A percentile compares a stretch with the other conserved stretches of the same genome.
Conservation (phyloP, 1,140 invertebrate genomes). For the Fopius arisanus region DNA sequence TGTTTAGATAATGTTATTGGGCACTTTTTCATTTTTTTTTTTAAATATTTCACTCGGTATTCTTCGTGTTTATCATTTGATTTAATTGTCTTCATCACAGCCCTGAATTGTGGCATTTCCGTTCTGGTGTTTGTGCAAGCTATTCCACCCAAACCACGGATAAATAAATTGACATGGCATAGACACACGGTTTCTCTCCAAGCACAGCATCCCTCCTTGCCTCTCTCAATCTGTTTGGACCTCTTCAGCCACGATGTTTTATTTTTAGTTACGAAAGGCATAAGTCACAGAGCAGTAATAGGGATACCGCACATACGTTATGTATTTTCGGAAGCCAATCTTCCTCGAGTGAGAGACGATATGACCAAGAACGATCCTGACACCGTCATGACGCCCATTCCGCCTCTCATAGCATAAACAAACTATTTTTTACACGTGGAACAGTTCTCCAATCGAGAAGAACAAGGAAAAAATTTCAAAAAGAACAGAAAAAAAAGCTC, state of each 20-base stretch:
- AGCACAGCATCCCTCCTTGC: not conserved
- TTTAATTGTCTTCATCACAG: not conserved
- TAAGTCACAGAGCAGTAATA: conserved; percentile 19
- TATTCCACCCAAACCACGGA: not conserved
- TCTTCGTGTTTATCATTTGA: no score
- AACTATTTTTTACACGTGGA: not conserved
- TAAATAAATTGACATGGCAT: conserved; percentile 26
- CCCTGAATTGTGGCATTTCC: not conserved
- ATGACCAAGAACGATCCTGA: conserved; percentile 7
- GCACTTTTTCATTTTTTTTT: no score
- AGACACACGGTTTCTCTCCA: conserved; percentile 13
- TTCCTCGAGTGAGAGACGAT: conserved; percentile 6
- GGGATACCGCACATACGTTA: conserved; percentile 4
- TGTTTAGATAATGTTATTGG: not conserved
- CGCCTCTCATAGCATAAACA: not conserved
- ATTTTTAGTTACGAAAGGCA: conserved; percentile 15
- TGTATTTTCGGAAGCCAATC: conserved; percentile 18
- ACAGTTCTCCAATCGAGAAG: not conserved
- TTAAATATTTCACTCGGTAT: no score
- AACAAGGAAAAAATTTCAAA: not conserved
- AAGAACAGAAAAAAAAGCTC: not conserved
- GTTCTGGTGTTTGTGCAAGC: not conserved
- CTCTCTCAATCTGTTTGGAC: not conserved
- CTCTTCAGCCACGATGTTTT: conserved; percentile 13
- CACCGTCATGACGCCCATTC: no score